Base-by-base conservation (phyloP, 2,888 invertebrate genomes). In the Epirrhoe tristata region DNA sequence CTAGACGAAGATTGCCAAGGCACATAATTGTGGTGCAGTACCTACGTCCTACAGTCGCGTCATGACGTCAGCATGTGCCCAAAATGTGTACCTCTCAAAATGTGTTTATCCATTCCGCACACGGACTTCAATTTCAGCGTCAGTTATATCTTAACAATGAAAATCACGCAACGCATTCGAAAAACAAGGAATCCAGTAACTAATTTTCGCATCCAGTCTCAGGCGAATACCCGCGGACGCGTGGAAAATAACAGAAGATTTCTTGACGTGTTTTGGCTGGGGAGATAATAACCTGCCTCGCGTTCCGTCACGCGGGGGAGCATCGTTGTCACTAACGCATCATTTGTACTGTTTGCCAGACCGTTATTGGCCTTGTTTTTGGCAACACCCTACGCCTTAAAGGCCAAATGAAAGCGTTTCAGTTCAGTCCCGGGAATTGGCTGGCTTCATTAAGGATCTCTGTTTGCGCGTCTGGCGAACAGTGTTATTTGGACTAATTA, bases 241-340 rank as follows among this genome's bases (percentile, higher is more conserved):
- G 93, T 91, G 87, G 89, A 91, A 92, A 93, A 93, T 93, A 92
- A 89, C 84, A 81, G 87, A 88, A 86, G 84, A 83, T 72, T 85
- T 85, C 83, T 81, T 85, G 85, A 87, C 89, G 86, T 89, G 86
- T 89, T 90, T 86, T 78, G 86, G 84, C 83, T 87, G 79, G 82
- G 78, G 84, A 90, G 90, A 92, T 92, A 93, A 93, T 92, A 92
- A 92, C 87, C 88, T 93, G 93, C 91, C 93, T 89, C 89, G 90
- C 90, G 88, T 85, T 82, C 84, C 84, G 87, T 85, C 85, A 82
- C 81, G 83, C 79, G 81, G 71, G 80, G 88, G 87, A 75, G 78
- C 72, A 71, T 72, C 77, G 83, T 85, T 89, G 89, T 89, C 88
- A 88, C 92, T 90, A 89, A 90, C 87, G 88, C 87, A 86, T 91